Conservation (phyloP, 2,797 vertebrate species). For the Glyptemys insculpta region DNA sequence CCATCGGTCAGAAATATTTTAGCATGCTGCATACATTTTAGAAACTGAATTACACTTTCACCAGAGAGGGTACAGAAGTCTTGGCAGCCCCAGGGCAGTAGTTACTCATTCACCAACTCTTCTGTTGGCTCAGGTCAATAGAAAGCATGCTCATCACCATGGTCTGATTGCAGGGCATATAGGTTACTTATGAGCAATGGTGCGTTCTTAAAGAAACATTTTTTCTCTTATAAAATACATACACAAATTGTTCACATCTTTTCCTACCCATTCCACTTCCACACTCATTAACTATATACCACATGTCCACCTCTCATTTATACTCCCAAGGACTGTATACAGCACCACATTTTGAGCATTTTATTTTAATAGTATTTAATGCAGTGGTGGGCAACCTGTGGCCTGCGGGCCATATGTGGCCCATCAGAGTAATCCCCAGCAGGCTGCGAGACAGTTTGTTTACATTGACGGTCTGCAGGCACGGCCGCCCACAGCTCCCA, state of each 20-base stretch:
- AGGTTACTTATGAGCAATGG: too few species aligned
- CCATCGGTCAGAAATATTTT: not conserved
- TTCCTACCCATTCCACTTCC: not conserved
- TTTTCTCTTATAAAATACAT: too few species aligned
- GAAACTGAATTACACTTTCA: not conserved
- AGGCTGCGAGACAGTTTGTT: too few species aligned
- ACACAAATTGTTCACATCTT: not conserved
- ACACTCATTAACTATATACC: not conserved
- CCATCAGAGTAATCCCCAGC: too few species aligned
- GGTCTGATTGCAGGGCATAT: not conserved
- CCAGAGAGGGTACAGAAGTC: not conserved
- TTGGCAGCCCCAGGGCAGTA: accelerated
- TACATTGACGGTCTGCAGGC: too few species aligned
- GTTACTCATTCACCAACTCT: not conserved
- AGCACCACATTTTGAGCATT: not conserved
- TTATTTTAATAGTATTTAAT: not conserved
- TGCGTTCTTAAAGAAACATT: too few species aligned
- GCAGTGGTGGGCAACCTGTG: too few species aligned
- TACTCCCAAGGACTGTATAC: not conserved
- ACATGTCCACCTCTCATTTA: not conserved
- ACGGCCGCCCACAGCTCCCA: too few species aligned
- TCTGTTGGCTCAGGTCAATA: not conserved
- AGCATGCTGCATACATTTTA: too few species aligned
- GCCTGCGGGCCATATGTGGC: too few species aligned
- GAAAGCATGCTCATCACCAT: not conserved